These are phyloP conservation scores for Urocynchramus pylzowi DNA, from an alignment of 2,113 vertebrate species.

Conservation along the genomic window DNA sequence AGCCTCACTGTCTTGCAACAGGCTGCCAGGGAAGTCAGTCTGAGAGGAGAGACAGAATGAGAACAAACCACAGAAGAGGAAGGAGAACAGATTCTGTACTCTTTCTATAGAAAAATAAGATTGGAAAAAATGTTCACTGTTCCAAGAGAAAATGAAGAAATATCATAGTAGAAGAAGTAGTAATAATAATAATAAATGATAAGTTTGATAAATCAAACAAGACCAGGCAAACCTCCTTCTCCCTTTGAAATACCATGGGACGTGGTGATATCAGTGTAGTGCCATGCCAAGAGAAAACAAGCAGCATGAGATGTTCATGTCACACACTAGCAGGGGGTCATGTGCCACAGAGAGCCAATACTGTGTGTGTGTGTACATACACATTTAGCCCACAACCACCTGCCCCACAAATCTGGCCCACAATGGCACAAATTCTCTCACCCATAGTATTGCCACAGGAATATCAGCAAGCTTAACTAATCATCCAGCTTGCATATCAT, in stretches of 20 bases:
- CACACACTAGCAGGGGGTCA: neutral
- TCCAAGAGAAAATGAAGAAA: neutral
- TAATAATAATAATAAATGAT: neutral
- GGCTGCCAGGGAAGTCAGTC: neutral
- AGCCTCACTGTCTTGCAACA: neutral
- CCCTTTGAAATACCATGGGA: neutral
- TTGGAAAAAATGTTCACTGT: neutral
- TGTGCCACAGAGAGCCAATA: neutral
- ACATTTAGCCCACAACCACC: neutral
- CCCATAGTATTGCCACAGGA: neutral
- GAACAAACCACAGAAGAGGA: neutral
- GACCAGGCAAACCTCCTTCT: neutral
- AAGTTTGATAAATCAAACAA: neutral
- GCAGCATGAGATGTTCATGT: neutral
- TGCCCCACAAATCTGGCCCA: neutral
- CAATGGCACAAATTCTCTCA: neutral
- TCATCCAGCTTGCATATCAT: neutral
- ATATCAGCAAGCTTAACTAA: neutral
- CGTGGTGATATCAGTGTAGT: neutral
- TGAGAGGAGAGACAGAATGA: neutral
- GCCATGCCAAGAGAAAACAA: neutral
- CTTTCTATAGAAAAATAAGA: neutral
- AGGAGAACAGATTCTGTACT: neutral
- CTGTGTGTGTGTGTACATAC: neutral
- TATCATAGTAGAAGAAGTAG: neutral